Base-by-base conservation (phyloP, 2,797 vertebrate species). In the Rhinoraja longicauda region DNA sequence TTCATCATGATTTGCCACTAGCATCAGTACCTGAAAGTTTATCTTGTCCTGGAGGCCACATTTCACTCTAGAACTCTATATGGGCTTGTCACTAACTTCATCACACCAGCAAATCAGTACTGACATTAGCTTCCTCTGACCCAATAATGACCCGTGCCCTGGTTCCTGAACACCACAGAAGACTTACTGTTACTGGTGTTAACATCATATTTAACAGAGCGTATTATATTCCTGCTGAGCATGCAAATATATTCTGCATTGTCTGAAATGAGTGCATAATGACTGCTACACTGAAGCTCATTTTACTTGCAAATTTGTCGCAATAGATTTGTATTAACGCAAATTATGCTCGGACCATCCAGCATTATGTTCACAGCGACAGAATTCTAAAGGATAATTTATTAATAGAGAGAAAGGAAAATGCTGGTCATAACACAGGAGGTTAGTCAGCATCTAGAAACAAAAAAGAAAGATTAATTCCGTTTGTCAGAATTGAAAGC, bases 161-260 rank as follows among this genome's bases (percentile, higher is more conserved):
- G 29, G 84, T 36, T 88, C 84, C n/a, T 67, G 62, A n/a, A 88
- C 21, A 2, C 17, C 2, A 67, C 84, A 88, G 82, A 67, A 32
- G 62, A 2, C 59, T 17, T n/a, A 88, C 84, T 36, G 59, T 88
- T 88, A 67, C 76, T 77, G 76, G 70, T 15, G 76, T 77, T 15
- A 77, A 32, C 4, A 77, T 8, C 29, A 19, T 2, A 67, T 84
- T 59, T 8, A 67, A 67, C 84, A 88, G n/a, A 88, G 36, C n/a
- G 21, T 32, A 32, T 88, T 88, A n/a, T 67, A 64, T 88, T 88
- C 84, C 84, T 36, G 15, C 84, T 64, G 84, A 88, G 59, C 84
- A 64, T 88, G 84, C 59, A 67, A 64, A 88, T 88, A 8, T 64
- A 88, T 67, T 64, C 81, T 9, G 64, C 59, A 67, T 17, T 36